These are phyloP conservation scores for Triplophysa yarkandensis DNA, from an alignment of 2,797 vertebrate species.

Conservation along the genomic window DNA sequence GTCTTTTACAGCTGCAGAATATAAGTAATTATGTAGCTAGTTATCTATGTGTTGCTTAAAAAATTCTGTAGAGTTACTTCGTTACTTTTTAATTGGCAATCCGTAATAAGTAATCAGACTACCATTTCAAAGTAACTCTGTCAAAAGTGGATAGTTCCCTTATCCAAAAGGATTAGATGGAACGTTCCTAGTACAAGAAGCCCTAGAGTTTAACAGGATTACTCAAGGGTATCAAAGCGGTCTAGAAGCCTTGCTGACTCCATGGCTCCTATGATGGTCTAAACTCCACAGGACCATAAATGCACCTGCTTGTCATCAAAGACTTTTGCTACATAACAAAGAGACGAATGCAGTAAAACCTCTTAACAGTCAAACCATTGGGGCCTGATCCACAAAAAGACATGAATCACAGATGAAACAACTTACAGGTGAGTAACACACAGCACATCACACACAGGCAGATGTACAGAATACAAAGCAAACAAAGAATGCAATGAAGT, in stretches of 20 bases:
- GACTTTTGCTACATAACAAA: slow-evolving; percentile 27
- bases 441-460: neutral
- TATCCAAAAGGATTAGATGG: slow-evolving; percentile 39
- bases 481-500: slow-evolving; percentile 6
- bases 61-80: too few relatives aligned
- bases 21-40: too few relatives aligned
- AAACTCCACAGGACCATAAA: slow-evolving; percentile 5
- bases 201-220: slow-evolving; percentile 48
- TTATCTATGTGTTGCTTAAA: too few relatives aligned
- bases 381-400: slow-evolving; percentile 7
- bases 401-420: neutral
- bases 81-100: too few relatives aligned
- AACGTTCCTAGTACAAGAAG: slow-evolving; percentile 32
- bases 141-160: slow-evolving; percentile 32
- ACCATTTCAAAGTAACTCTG: too few relatives aligned
- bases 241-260: slow-evolving; percentile 27
- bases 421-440: neutral
- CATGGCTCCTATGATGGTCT: slow-evolving; percentile 29
- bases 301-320: slow-evolving; percentile 36
- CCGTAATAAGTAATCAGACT: too few relatives aligned
- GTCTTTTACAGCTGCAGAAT: too few relatives aligned
- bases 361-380: slow-evolving; percentile 14
- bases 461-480: slow-evolving; percentile 2
- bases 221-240: slow-evolving; percentile 44
- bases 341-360: slow-evolving; percentile 14